Evolutionary conservation across 2,888 invertebrate species (phyloP), one percentile per base, ranked within the genome.

Genomic region (Heliconius ethilla): DNA sequence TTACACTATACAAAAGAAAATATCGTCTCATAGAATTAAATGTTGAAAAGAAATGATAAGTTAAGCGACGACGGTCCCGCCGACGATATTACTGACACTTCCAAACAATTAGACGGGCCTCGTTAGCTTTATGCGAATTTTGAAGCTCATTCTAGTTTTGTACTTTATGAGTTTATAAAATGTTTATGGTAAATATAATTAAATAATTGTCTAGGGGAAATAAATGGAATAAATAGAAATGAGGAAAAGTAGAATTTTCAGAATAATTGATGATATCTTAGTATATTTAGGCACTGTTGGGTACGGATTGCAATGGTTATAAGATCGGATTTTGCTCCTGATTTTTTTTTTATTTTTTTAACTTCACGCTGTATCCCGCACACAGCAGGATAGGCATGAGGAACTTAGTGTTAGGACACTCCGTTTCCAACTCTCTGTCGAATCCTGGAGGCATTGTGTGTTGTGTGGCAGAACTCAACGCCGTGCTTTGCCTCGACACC

Each of bases 81-180:
- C 81, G 74, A 81, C 84, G 85, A 83, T 84, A 87, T 88, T 87
- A 85, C 85, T 86, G 89, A 90, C 89, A 91, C 92, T 93, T 93
- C 91, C 90, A 90, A 92, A 92, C 93, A 94, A 94, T 94, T 94
- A 94, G 92, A 91, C 86, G 85, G 83, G 87, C 84, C 89, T 92
- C 93, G 92, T 93, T 94, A 92, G 87, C 87, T 91, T 91, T 86
- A 90, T 87, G 88, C 78, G 86, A 84, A 85, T 85, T 88, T 86
- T 85, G 85, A 87, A 83, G 85, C 84, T 85, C 85, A 85, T 85
- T 85, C 84, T 81, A 85, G 85, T 85, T 83, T 84, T 84, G 82
- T 89, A 88, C 87, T 90, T 91, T 90, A 89, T 87, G 88, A 86
- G 85, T 86, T 83, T 83, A 86, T 86, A 84, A 86, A 86, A 86